Percentiles rank a stretch among this genome's conserved stretches.
These are phyloP conservation scores for Xylota segnis DNA, from an alignment of 2,888 invertebrate genomes.

Conservation along the genomic window DNA sequence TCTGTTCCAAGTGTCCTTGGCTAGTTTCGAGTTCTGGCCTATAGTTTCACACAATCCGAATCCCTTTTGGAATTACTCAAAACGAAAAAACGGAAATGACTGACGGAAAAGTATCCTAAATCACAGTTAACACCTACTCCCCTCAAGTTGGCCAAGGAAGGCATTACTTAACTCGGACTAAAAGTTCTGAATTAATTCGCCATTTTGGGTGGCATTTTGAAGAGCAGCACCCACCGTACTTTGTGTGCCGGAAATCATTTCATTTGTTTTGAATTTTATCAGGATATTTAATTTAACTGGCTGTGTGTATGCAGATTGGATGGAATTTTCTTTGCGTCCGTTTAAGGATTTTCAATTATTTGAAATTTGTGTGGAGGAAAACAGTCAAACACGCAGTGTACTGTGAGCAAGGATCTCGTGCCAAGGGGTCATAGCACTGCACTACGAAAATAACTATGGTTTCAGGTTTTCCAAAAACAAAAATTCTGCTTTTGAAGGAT, in stretches of 20 bases:
- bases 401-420: constrained; percentile 25
- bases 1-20: neutral
- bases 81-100: constrained; percentile 43
- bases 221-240: neutral
- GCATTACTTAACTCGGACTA: constrained; percentile 6
- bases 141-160: neutral
- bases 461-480: neutral
- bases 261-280: constrained; percentile 63
- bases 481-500: neutral
- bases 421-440: constrained; percentile 32
- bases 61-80: constrained; percentile 6
- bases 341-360: constrained; percentile 24
- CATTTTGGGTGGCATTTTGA: constrained; percentile 26
- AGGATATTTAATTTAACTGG: constrained; percentile 12
- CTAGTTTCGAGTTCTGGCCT: no score
- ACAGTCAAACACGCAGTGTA: constrained; percentile 20
- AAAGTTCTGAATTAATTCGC: constrained; percentile 61
- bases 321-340: constrained; percentile 1
- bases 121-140: constrained; percentile 56
- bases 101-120: constrained; percentile 53
- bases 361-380: neutral
- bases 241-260: constrained; percentile 50
- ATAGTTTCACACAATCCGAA: constrained; percentile 6
- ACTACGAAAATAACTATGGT: neutral
- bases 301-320: no score